Evolutionary conservation across 2,113 vertebrate species (phyloP).

Genomic region (Grallaria varia): DNA sequence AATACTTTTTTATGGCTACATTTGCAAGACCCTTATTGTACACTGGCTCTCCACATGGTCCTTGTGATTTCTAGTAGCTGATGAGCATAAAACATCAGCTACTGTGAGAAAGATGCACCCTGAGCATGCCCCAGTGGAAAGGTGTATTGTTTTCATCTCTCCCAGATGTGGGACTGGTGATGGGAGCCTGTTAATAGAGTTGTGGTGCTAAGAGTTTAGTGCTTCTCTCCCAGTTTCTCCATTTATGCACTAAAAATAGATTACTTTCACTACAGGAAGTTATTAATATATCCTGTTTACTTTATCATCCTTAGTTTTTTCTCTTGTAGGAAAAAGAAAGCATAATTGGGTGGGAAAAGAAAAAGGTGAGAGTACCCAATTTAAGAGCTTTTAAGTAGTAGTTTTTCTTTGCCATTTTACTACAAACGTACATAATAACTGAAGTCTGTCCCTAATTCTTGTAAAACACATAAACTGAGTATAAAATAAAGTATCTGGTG

Average conservation of each 20-base stretch:
- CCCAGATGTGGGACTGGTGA: not conserved
- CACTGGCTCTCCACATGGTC: not conserved
- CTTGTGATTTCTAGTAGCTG: not conserved
- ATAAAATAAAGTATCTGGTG: not conserved
- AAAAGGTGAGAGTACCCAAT: not conserved
- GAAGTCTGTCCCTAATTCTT: not conserved
- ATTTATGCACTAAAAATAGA: not conserved
- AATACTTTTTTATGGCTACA: rapidly evolving
- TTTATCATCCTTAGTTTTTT: not conserved
- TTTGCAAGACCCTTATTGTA: not conserved
- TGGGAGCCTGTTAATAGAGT: not conserved
- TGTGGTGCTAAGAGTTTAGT: not conserved
- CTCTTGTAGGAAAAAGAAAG: not conserved
- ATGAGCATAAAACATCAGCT: not conserved
- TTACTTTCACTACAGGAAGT: not conserved
- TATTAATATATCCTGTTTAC: not conserved
- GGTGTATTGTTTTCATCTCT: not conserved
- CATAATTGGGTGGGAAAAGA: not conserved
- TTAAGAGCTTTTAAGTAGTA: not conserved
- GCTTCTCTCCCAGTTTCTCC: not conserved
- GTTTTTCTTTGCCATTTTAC: not conserved
- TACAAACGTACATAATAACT: not conserved
- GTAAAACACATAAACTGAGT: not conserved
- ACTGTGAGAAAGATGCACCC: not conserved
- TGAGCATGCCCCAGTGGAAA: not conserved